These are phyloP conservation scores for Sitta carolinensis DNA, from an alignment of 2,797 vertebrate genomes.

Conservation along the genomic window DNA sequence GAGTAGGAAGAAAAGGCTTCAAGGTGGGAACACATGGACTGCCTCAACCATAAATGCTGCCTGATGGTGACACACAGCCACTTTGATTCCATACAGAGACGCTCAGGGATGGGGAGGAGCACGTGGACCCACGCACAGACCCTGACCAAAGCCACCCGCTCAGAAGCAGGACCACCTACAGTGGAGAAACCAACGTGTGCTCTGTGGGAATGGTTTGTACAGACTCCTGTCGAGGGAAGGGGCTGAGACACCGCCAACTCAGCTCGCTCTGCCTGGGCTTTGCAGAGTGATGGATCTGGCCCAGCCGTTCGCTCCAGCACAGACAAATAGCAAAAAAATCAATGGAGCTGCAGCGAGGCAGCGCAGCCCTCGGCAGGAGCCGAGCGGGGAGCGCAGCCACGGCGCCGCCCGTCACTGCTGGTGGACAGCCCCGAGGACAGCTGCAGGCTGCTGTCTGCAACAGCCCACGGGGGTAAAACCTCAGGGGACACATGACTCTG, in stretches of 20 bases:
- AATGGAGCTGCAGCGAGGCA: not conserved
- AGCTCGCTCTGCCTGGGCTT: not conserved
- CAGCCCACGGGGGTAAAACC: accelerated
- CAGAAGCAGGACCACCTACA: not conserved
- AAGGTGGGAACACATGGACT: not conserved
- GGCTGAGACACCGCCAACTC: not conserved
- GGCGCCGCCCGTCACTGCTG: not conserved
- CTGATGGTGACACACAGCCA: not conserved
- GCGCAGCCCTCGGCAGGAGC: not conserved
- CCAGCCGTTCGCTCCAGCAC: not conserved
- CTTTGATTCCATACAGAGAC: accelerated
- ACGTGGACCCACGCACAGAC: not conserved
- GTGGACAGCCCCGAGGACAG: accelerated
- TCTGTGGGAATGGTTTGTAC: not conserved
- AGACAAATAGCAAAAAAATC: slow-evolving; percentile 2
- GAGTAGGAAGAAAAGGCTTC: not conserved
- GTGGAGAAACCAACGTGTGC: accelerated
- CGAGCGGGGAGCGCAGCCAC: not conserved
- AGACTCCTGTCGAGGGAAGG: not conserved
- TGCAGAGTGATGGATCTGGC: not conserved
- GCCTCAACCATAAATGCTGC: not conserved
- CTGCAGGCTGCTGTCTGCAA: not conserved
- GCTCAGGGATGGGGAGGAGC: not conserved
- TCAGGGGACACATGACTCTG: not conserved
- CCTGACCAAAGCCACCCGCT: not conserved